These are phyloP conservation scores for Megaptera novaeangliae DNA, from an alignment of 2,113 vertebrate genomes.

Conservation along the genomic window DNA sequence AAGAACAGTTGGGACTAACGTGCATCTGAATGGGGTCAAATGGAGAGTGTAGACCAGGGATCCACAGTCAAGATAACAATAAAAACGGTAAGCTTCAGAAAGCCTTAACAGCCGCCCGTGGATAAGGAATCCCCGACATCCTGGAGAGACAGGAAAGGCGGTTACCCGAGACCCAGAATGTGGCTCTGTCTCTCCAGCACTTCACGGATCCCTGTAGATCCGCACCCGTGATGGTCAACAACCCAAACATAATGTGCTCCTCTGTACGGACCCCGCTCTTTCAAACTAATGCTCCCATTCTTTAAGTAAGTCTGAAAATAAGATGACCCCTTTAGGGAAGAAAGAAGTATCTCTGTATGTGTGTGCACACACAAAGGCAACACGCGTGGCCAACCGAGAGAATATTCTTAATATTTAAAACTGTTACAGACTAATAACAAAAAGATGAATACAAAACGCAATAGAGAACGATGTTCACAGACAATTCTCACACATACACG, in stretches of 20 bases:
- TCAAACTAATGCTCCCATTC: not conserved
- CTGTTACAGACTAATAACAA: too few species aligned
- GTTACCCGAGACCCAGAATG: rapidly evolving
- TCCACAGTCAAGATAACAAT: not conserved
- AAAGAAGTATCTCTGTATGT: not conserved
- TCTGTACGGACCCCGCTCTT: not conserved
- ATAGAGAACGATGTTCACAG: not conserved
- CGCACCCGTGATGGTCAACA: rapidly evolving
- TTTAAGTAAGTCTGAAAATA: not conserved
- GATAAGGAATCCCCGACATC: not conserved
- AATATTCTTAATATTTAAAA: not conserved
- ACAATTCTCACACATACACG: not conserved
- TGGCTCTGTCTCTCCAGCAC: rapidly evolving
- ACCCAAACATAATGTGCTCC: not conserved
- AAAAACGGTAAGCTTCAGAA: not conserved
- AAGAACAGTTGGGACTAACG: not conserved
- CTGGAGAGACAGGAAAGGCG: rapidly evolving
- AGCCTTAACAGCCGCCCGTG: too few species aligned
- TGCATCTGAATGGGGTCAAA: not conserved
- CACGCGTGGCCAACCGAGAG: not conserved
- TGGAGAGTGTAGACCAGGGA: not conserved
- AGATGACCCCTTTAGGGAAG: not conserved
- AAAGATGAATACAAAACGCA: not conserved
- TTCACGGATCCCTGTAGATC: rapidly evolving
- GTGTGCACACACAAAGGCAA: not conserved